Conservation (phyloP, 2,113 vertebrate species). For the Danio rerio region GRCz12tu NC_133176.1:26916001-26916500, state of each 20-base stretch:
- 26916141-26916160: too few species aligned
- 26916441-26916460: constrained; percentile 92
- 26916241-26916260: background rate
- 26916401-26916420: constrained; percentile 92
- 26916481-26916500: too few species aligned
- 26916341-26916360: constrained; percentile 85
- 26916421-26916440: constrained; percentile 98
- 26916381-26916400: constrained; percentile 94
- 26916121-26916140: too few species aligned
- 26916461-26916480: constrained; percentile 90
- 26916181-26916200: too few species aligned
- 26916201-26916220: too few species aligned
- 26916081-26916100: too few species aligned
- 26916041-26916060: too few species aligned
- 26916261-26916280: background rate
- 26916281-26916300: constrained; percentile 92
- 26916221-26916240: background rate
- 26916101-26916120: too few species aligned
- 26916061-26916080: too few species aligned
- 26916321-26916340: constrained; percentile 89
- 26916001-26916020: too few species aligned
- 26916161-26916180: too few species aligned
- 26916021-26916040: too few species aligned
- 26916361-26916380: constrained; percentile 95
- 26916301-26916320: constrained; percentile 98